phyloP scores from a whole-genome alignment of 2,113 vertebrate genomes.

The Anser brachyrhynchus region DNA sequence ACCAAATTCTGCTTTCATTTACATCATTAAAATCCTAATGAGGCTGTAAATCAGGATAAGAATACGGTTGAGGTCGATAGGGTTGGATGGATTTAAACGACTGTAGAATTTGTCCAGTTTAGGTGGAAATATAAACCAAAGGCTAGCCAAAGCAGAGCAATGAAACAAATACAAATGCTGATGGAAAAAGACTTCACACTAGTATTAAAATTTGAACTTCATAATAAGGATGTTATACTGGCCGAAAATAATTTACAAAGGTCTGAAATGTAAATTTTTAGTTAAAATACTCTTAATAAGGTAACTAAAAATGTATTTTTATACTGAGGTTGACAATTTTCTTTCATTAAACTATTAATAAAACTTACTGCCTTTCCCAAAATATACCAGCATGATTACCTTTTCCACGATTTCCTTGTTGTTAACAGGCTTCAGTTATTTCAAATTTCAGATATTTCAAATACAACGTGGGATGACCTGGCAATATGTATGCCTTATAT shows the following conservation, averaged over 20 bases:
- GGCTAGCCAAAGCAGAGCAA: not conserved
- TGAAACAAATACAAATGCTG: not conserved
- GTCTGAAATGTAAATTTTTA: not conserved
- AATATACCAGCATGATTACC: not conserved
- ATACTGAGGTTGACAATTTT: not conserved
- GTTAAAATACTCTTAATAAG: not conserved
- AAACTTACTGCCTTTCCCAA: not conserved
- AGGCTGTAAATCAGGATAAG: constrained; percentile 40
- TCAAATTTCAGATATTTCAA: not conserved
- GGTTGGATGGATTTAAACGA: constrained; percentile 26
- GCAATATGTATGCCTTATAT: not conserved
- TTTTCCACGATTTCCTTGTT: not conserved
- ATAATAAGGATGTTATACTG: not conserved
- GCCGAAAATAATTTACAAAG: not conserved
- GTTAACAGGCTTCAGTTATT: not conserved
- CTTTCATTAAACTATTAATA: not conserved
- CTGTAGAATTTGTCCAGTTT: not conserved
- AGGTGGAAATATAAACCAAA: not conserved
- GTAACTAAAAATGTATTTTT: not conserved
- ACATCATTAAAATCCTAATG: constrained; percentile 55
- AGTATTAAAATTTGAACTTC: not conserved
- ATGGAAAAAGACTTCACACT: not conserved
- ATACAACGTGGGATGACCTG: not conserved
- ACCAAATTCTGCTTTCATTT: not conserved
- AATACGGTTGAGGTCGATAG: not conserved